Evolutionary conservation across 1,140 invertebrate species (phyloP).

Genomic region (Lordiphosa mommai): DNA sequence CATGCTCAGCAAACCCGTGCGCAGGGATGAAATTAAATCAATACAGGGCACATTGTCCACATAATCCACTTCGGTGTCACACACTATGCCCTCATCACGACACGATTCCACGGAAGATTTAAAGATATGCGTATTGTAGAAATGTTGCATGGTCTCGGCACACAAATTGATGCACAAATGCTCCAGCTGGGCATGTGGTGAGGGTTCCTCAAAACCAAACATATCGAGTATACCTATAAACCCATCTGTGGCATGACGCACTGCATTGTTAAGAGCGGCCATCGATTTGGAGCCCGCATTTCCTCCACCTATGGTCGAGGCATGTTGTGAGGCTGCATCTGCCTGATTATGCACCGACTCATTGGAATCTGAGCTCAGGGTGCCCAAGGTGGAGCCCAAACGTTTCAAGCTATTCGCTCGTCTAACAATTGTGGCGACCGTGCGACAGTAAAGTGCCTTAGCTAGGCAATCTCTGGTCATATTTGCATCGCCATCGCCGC

Average conservation of each 20-base stretch:
- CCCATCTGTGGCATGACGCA: constrained; percentile 95
- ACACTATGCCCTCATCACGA: constrained; percentile 94
- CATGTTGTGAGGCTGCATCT: constrained; percentile 91
- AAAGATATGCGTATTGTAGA: constrained; percentile 98
- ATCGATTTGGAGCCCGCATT: constrained; percentile 92
- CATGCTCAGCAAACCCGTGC: constrained; percentile 94
- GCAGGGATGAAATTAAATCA: constrained; percentile 95
- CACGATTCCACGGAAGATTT: constrained; percentile 96
- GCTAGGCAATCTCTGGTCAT: constrained; percentile 93
- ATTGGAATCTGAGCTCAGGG: constrained; percentile 93
- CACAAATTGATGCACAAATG: constrained; percentile 97
- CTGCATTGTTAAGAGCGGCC: constrained; percentile 94
- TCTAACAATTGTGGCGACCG: constrained; percentile 95
- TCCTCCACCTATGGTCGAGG: constrained; percentile 90
- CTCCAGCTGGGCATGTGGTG: constrained; percentile 91
- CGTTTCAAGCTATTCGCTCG: constrained; percentile 95
- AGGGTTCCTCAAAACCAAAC: constrained; percentile 97
- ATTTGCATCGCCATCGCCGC: constrained; percentile 91
- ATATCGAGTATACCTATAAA: constrained; percentile 97
- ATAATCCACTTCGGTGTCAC: constrained; percentile 95
- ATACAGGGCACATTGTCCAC: constrained; percentile 97
- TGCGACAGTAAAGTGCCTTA: constrained; percentile 95
- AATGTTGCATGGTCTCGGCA: constrained; percentile 98
- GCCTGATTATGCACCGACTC: constrained; percentile 94
- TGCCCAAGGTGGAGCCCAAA: constrained; percentile 92